These are phyloP conservation scores for Frieseomelitta varia DNA, from an alignment of 1,140 invertebrate species.

Conservation along the genomic window DNA sequence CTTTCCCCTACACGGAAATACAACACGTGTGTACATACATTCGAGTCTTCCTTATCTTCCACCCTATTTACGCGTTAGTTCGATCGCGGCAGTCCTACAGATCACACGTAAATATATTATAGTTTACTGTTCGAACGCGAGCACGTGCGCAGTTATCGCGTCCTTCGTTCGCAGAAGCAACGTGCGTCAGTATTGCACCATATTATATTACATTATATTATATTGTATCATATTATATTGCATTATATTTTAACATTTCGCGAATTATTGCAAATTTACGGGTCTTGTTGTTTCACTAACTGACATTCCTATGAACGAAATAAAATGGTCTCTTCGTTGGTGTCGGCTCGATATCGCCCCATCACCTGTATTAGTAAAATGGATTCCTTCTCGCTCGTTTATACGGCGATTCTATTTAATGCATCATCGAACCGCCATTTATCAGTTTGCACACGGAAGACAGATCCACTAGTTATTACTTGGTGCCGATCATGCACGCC, in stretches of 20 bases:
- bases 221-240: neutral
- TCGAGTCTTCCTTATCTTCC: neutral
- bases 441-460: constrained; percentile 39
- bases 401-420: neutral
- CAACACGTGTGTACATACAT: neutral
- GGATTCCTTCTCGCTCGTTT: neutral
- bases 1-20: neutral
- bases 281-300: too few species aligned
- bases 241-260: too few species aligned
- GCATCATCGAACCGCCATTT: constrained; percentile 15
- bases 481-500: constrained; percentile 57
- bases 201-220: too few species aligned
- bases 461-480: constrained; percentile 50
- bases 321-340: neutral
- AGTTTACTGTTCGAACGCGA: neutral
- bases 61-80: neutral
- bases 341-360: neutral
- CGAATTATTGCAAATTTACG: too few species aligned
- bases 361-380: neutral
- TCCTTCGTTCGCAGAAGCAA: neutral
- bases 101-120: neutral
- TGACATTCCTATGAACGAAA: too few species aligned
- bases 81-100: neutral
- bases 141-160: neutral
- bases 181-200: neutral